Evolutionary conservation across 1,140 invertebrate species (phyloP).

Genomic region (Zophobas atratus): DNA sequence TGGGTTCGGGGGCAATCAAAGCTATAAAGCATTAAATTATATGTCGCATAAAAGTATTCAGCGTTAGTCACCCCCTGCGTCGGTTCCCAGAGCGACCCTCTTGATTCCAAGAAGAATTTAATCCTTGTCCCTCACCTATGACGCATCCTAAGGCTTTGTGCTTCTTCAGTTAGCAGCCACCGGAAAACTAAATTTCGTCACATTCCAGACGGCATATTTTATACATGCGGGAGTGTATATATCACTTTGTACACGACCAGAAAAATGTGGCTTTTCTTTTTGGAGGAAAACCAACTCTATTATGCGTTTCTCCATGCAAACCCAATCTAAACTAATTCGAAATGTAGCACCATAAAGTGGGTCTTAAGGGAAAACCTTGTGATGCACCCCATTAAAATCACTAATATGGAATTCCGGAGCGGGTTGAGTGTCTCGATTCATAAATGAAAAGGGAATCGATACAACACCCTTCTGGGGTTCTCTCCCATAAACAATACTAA

Average conservation of each 20-base stretch:
- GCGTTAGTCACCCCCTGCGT: conserved; percentile 53
- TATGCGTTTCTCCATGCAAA: no score
- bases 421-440: neutral
- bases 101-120: conserved; percentile 47
- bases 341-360: neutral
- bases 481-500: conserved; percentile 10
- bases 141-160: conserved; percentile 47
- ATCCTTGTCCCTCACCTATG: conserved; percentile 54
- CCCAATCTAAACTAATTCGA: neutral
- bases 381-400: neutral
- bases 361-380: neutral
- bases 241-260: no score
- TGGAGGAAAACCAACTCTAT: no score
- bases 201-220: neutral
- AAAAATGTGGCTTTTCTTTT: no score
- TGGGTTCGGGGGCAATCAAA: conserved; percentile 48
- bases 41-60: conserved; percentile 55
- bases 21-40: conserved; percentile 54
- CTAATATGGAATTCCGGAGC: conserved; percentile 9
- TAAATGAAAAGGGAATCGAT: conserved; percentile 4
- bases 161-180: conserved; percentile 6
- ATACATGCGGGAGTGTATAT: neutral
- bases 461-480: conserved; percentile 1
- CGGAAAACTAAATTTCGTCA: neutral
- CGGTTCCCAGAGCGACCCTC: conserved; percentile 49